Evolutionary conservation across 2,888 invertebrate species (phyloP).

Genomic region (Pristionchus mayeri): DNA sequence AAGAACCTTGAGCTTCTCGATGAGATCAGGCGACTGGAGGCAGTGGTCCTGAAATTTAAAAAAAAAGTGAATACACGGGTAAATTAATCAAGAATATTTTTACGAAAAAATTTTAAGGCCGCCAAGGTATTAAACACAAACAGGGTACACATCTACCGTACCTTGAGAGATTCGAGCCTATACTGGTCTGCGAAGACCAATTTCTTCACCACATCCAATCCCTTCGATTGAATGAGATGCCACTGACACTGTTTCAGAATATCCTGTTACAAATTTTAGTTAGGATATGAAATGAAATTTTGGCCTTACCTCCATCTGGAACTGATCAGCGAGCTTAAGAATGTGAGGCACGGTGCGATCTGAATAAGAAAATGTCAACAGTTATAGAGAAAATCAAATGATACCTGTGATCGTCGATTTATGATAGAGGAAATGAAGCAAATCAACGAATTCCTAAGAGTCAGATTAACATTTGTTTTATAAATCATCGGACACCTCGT

Average conservation of each 20-base stretch:
- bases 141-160: too few species aligned
- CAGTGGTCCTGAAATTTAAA: too few species aligned
- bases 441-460: background rate
- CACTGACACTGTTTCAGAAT: background rate
- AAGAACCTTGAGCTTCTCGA: too few species aligned
- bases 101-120: too few species aligned
- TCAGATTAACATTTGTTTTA: too few species aligned
- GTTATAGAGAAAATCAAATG: too few species aligned
- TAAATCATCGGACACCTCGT: background rate
- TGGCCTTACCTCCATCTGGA: background rate
- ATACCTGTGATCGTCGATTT: background rate
- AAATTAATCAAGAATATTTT: too few species aligned
- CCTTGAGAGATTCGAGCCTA: too few species aligned
- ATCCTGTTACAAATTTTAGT: background rate
- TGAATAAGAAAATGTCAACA: background rate
- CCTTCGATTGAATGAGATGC: background rate
- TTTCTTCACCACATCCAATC: background rate
- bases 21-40: too few species aligned
- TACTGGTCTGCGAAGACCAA: too few species aligned
- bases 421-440: background rate
- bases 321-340: background rate
- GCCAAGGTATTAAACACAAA: too few species aligned
- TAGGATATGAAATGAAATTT: background rate
- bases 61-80: too few species aligned
- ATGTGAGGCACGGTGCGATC: background rate